Conservation (phyloP, 2,113 vertebrate species). For the Rhabdornis inornatus region DNA sequence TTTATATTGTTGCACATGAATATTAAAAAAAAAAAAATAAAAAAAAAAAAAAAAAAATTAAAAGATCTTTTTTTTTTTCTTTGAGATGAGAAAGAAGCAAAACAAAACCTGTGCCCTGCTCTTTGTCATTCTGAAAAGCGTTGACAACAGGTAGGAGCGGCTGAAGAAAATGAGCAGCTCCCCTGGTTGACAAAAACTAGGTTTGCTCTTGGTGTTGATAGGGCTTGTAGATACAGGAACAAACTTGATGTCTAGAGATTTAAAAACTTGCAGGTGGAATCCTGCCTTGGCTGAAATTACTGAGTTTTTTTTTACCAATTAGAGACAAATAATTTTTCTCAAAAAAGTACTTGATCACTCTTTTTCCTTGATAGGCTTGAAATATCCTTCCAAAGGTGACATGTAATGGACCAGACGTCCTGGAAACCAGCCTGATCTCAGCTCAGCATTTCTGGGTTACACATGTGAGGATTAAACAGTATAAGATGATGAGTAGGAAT, state of each 20-base stretch:
- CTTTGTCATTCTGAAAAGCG: background rate
- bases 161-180: background rate
- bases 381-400: background rate
- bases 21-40: background rate
- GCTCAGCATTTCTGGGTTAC: background rate
- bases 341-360: background rate
- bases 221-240: background rate
- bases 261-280: background rate
- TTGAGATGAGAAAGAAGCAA: background rate
- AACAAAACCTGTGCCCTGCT: background rate
- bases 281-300: background rate
- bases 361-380: background rate
- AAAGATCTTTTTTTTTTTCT: background rate
- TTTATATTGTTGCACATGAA: background rate
- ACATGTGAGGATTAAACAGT: background rate
- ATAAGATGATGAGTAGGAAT: background rate
- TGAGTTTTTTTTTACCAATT: accelerated
- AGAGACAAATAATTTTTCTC: background rate
- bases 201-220: background rate
- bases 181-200: background rate
- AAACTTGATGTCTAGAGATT: background rate
- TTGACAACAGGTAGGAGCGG: background rate
- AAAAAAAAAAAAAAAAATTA: background rate
- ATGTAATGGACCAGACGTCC: background rate
- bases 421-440: background rate